Conservation (phyloP, 1,140 invertebrate genomes). For the Apocrypta bakeri region DNA sequence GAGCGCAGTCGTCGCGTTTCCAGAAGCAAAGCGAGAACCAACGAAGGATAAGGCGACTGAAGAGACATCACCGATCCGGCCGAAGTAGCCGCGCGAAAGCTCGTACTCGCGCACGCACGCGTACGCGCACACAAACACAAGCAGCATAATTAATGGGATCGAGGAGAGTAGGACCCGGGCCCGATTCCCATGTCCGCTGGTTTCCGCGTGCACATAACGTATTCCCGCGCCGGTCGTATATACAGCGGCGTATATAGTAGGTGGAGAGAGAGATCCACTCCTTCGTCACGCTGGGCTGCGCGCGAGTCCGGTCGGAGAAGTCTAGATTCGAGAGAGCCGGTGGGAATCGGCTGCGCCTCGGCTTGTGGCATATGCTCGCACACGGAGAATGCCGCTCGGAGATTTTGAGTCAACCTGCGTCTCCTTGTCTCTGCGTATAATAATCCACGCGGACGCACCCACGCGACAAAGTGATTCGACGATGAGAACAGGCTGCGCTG, state of each 20-base stretch:
- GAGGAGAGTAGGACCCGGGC: constrained; percentile 39
- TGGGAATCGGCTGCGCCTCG: neutral
- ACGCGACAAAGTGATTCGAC: constrained; percentile 34
- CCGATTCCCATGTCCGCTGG: constrained; percentile 65
- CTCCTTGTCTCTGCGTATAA: constrained; percentile 36
- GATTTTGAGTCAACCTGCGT: neutral
- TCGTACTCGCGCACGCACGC: neutral
- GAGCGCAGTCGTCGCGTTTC: too few relatives aligned
- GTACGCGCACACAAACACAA: neutral
- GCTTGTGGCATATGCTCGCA: too few relatives aligned
- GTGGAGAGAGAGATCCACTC: constrained; percentile 58
- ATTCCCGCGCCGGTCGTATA: constrained; percentile 56
- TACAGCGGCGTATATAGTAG: constrained; percentile 55
- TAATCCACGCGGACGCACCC: constrained; percentile 57
- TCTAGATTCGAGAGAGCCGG: neutral
- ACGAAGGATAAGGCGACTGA: too few relatives aligned
- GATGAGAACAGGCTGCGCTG: constrained; percentile 54
- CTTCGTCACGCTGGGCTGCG: constrained; percentile 67
- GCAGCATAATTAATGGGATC: constrained; percentile 51
- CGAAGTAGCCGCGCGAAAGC: neutral
- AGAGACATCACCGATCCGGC: too few relatives aligned
- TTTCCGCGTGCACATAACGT: constrained; percentile 58
- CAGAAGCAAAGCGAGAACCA: too few relatives aligned
- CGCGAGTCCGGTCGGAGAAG: constrained; percentile 5
- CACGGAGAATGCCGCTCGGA: too few relatives aligned